Conservation (phyloP, 2,797 vertebrate species). For the Podargus strigoides region DNA sequence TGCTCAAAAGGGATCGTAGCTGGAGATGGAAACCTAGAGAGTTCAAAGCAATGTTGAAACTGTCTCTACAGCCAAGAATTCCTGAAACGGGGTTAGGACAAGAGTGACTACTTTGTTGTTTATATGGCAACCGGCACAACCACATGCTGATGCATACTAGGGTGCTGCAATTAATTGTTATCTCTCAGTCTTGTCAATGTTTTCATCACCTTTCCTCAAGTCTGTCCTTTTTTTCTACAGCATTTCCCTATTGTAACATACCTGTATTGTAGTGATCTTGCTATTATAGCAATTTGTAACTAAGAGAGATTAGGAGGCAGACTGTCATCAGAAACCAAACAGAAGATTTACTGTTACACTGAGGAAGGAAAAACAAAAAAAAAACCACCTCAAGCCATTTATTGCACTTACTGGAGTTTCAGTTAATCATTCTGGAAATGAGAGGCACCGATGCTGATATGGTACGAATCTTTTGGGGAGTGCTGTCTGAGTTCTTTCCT, state of each 20-base stretch:
- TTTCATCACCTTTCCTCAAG: background rate
- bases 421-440: background rate
- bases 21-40: background rate
- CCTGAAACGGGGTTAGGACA: background rate
- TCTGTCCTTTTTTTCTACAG: background rate
- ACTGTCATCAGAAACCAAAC: background rate
- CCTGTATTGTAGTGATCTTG: background rate
- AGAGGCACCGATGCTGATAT: background rate
- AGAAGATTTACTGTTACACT: background rate
- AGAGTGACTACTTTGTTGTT: background rate
- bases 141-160: background rate
- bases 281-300: background rate
- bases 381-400: background rate
- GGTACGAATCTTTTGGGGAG: background rate
- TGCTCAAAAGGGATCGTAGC: background rate
- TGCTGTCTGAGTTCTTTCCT: background rate
- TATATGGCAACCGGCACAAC: background rate
- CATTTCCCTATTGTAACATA: background rate
- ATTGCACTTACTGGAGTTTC: background rate
- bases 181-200: background rate
- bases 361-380: background rate
- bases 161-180: background rate
- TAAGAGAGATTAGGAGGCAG: background rate
- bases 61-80: background rate
- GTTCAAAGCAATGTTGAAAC: background rate